These are phyloP conservation scores for Drosophila neocordata DNA, from an alignment of 1,140 invertebrate genomes.

Conservation along the genomic window DNA sequence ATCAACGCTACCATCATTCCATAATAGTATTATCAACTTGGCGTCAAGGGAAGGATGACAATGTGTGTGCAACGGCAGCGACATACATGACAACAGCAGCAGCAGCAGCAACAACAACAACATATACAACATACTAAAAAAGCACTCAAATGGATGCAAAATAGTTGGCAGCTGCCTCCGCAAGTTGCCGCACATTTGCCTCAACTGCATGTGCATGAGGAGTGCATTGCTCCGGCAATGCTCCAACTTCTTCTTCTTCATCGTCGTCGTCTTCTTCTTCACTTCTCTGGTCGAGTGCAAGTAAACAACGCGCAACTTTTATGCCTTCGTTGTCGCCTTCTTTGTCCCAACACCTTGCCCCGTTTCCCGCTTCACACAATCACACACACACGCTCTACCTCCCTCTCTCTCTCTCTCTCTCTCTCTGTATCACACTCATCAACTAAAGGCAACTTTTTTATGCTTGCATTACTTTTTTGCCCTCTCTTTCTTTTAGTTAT, in stretches of 20 bases:
- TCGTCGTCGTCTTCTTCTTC: slow-evolving; percentile 1
- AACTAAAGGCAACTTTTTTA: slow-evolving; percentile 40
- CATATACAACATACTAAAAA: slow-evolving; percentile 23
- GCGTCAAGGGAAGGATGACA: slow-evolving; percentile 24
- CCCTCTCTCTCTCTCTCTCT: neutral
- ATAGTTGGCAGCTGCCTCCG: slow-evolving; percentile 71
- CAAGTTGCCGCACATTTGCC: slow-evolving; percentile 32
- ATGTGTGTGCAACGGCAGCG: slow-evolving; percentile 14
- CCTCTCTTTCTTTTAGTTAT: slow-evolving; percentile 4
- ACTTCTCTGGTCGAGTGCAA: slow-evolving; percentile 62
- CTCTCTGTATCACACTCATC: slow-evolving; percentile 10
- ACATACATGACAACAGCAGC: slow-evolving; percentile 23
- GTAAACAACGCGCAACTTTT: slow-evolving; percentile 74
- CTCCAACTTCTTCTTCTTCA: slow-evolving; percentile 31
- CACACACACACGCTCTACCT: too few relatives aligned
- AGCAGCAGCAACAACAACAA: neutral
- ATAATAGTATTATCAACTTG: slow-evolving; percentile 51
- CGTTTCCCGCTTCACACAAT: neutral
- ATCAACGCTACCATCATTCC: slow-evolving; percentile 38
- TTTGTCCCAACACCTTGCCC: slow-evolving; percentile 30
- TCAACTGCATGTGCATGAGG: neutral
- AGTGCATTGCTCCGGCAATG: slow-evolving; percentile 54
- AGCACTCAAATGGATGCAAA: slow-evolving; percentile 68
- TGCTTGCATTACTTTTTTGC: slow-evolving; percentile 12
- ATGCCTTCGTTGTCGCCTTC: slow-evolving; percentile 59